phyloP scores from a whole-genome alignment of 2,888 invertebrate species.

The Allygus modestus region DNA sequence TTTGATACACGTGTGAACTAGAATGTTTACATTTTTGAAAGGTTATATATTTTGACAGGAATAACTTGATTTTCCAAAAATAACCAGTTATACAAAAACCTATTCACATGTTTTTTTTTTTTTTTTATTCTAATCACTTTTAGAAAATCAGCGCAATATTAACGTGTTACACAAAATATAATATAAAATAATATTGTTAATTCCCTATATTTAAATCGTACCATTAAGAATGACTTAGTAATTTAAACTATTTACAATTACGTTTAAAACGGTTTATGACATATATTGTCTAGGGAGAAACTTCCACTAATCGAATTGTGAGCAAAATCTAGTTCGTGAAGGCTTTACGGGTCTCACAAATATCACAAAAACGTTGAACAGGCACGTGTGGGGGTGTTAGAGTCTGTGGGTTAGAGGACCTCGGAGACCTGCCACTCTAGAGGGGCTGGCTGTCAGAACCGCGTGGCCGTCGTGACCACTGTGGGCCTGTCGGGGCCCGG shows the following conservation, averaged over 20 bases:
- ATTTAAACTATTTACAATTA: neutral
- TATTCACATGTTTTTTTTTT: too few species aligned
- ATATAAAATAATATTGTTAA: too few species aligned
- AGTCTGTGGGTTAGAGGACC: constrained; percentile 28
- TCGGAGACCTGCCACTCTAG: constrained; percentile 45
- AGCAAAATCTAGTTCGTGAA: constrained; percentile 23
- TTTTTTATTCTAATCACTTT: too few species aligned
- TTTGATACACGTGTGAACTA: too few species aligned
- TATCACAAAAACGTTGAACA: constrained; percentile 7
- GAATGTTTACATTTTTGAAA: too few species aligned
- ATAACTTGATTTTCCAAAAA: too few species aligned
- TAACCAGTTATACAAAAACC: too few species aligned
- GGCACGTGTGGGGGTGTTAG: neutral
- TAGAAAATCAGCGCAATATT: too few species aligned
- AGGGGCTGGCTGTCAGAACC: constrained; percentile 27
- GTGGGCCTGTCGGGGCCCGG: neutral
- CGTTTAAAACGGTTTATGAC: neutral
- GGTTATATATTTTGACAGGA: too few species aligned
- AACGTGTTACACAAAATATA: too few species aligned
- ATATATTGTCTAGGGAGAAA: neutral
- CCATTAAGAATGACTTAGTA: too few species aligned
- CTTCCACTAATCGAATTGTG: neutral
- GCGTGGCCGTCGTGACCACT: constrained; percentile 4
- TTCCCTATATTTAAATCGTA: too few species aligned
- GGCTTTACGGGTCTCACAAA: constrained; percentile 24